Evolutionary conservation across 2,113 vertebrate genomes (phyloP).

Genomic region (Rhabdornis inornatus): DNA sequence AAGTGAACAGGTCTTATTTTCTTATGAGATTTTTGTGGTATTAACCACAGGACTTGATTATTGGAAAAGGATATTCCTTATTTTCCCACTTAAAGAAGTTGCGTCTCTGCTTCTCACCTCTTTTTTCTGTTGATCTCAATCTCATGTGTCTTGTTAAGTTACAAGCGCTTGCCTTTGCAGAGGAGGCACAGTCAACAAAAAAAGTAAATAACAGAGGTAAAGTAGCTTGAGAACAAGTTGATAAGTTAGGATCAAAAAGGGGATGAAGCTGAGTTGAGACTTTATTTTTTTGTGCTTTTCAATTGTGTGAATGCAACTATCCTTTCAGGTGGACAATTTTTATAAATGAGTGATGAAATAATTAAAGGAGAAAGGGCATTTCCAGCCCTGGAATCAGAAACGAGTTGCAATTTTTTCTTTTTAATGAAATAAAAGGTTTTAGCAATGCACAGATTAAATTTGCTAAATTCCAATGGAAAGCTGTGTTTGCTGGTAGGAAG

Average conservation of each 20-base stretch:
- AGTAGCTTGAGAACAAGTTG: not conserved
- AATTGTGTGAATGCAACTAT: not conserved
- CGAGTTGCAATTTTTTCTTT: not conserved
- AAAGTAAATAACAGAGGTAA: not conserved
- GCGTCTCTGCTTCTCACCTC: not conserved
- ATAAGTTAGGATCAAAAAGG: not conserved
- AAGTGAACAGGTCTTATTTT: not conserved
- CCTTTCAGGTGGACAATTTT: not conserved
- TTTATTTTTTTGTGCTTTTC: not conserved
- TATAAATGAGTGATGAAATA: not conserved
- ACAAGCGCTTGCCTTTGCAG: not conserved
- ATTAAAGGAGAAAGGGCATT: not conserved
- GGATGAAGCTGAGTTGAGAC: not conserved
- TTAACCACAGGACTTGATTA: not conserved
- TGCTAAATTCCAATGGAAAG: not conserved
- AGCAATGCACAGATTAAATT: not conserved
- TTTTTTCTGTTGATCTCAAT: not conserved
- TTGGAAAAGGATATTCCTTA: not conserved
- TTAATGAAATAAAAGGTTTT: not conserved
- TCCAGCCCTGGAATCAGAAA: not conserved
- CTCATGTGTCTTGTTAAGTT: not conserved
- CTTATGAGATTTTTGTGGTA: not conserved
- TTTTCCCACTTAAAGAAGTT: not conserved
- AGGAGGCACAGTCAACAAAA: not conserved
- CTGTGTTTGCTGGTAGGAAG: not conserved